These are phyloP conservation scores for Spodoptera frugiperda DNA, from an alignment of 1,140 invertebrate species.

Conservation along the genomic window DNA sequence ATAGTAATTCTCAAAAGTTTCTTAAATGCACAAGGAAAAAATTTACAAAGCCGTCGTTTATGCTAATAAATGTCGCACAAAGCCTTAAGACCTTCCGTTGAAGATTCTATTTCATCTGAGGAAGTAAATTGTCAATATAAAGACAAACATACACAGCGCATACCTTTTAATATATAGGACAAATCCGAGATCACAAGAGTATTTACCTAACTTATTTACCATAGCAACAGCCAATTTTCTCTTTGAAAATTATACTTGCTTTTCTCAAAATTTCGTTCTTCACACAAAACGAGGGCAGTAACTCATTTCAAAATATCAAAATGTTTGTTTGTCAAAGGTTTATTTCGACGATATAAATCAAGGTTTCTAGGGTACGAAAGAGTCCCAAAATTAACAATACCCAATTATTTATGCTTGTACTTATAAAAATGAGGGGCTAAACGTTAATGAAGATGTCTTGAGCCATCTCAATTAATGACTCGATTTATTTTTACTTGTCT, in stretches of 20 bases:
- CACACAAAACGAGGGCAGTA: not conserved
- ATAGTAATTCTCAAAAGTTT: too few relatives aligned
- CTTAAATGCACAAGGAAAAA: too few relatives aligned
- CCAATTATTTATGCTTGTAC: conserved; percentile 2
- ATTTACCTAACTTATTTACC: conserved; percentile 2
- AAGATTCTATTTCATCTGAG: too few relatives aligned
- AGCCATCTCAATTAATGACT: not conserved
- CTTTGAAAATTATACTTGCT: not conserved
- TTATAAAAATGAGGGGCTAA: not conserved
- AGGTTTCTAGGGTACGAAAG: not conserved
- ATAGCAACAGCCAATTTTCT: conserved; percentile 25
- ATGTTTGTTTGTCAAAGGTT: too few relatives aligned
- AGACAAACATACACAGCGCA: not conserved
- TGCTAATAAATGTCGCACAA: too few relatives aligned
- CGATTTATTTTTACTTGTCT: conserved; percentile 17
- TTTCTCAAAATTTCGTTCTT: conserved; percentile 1
- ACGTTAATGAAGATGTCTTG: conserved; percentile 3
- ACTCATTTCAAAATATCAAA: conserved; percentile 2
- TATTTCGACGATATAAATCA: not conserved
- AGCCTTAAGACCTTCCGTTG: too few relatives aligned
- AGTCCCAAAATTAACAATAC: not conserved
- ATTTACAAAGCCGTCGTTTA: too few relatives aligned
- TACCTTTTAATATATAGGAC: not conserved
- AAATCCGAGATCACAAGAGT: not conserved
- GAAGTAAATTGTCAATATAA: too few relatives aligned